Base-by-base conservation (phyloP, 2,113 vertebrate species). In the Dicrurus megarhynchus region DNA sequence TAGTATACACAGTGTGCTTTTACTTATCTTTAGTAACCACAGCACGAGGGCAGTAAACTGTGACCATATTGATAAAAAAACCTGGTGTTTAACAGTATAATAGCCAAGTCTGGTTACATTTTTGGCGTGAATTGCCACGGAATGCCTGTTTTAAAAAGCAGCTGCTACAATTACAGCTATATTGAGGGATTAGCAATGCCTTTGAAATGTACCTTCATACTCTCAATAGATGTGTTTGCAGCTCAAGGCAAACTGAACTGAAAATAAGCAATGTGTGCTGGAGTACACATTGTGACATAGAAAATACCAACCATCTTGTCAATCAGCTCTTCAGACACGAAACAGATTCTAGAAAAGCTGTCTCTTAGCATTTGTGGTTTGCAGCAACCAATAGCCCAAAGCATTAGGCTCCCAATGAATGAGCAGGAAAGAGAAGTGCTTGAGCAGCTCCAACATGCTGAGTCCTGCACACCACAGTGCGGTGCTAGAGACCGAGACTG, bases 381-480 rank as follows among this genome's bases (percentile, higher is more conserved):
- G 35, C 75, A 84, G 39, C 56, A 74, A 37, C 19, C 37, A 59
- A 28, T 3, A 74, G 84, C 79, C 70, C 82, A 80, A 69, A 93
- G 87, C 87, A 33, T 9, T 5, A 3, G 33, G 33, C 37, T 63
- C 28, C 11, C 83, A 64, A 4, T 8, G 71, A 78, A 28, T 0
- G 12, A 41, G 42, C 7, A 17, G 39, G 5, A 28, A 52, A 42
- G 44, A 20, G 28, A 23, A 37, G 9, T 2, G 9, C 59, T 46
- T 10, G 6, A 33, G 63, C 0, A 41, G 37, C 13, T 76, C 27
- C 0, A 0, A 33, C 28, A 46, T 1, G 7, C 71, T 4, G 35
- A 60, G 68, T n/a, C 44, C 85, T 76, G 57, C 24, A 41, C 56
- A 73, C 87, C 88, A 80, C 95, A 60, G 68, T 2, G 59, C 28